phyloP scores from a whole-genome alignment of 2,113 vertebrate genomes.

The Vimba vimba region DNA sequence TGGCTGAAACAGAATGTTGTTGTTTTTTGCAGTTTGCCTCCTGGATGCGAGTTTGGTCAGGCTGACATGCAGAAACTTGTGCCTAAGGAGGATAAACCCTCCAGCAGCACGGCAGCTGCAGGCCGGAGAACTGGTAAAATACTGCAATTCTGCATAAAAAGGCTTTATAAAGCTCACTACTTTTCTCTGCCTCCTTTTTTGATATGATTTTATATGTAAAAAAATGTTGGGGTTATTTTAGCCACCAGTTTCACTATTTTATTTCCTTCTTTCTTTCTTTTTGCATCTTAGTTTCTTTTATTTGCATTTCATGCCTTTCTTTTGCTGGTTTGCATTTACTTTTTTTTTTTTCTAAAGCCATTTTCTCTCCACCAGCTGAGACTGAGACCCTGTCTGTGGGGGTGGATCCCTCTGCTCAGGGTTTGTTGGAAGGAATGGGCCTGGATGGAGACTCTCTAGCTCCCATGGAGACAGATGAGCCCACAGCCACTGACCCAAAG shows the following conservation, averaged over 20 bases:
- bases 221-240: not conserved
- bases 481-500: slow-evolving; percentile 84
- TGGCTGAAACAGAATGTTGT: not conserved
- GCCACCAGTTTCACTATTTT: not conserved
- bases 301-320: not conserved
- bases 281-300: not conserved
- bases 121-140: slow-evolving; percentile 82
- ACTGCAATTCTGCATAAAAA: slow-evolving; percentile 12
- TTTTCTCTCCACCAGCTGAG: slow-evolving; percentile 70
- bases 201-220: not conserved
- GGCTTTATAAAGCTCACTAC: slow-evolving; percentile 26
- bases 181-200: not conserved
- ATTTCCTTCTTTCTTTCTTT: not conserved
- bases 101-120: slow-evolving; percentile 73
- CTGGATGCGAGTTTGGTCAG: slow-evolving; percentile 94
- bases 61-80: slow-evolving; percentile 95
- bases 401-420: slow-evolving; percentile 84
- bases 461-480: slow-evolving; percentile 94
- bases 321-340: not conserved
- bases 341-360: not conserved
- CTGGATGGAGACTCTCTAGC: slow-evolving; percentile 89
- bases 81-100: slow-evolving; percentile 89
- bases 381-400: slow-evolving; percentile 75
- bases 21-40: slow-evolving; percentile 79
- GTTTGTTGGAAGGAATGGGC: slow-evolving; percentile 89